phyloP scores from a whole-genome alignment of 2,888 invertebrate species.

The Podabrus alpinus region DNA sequence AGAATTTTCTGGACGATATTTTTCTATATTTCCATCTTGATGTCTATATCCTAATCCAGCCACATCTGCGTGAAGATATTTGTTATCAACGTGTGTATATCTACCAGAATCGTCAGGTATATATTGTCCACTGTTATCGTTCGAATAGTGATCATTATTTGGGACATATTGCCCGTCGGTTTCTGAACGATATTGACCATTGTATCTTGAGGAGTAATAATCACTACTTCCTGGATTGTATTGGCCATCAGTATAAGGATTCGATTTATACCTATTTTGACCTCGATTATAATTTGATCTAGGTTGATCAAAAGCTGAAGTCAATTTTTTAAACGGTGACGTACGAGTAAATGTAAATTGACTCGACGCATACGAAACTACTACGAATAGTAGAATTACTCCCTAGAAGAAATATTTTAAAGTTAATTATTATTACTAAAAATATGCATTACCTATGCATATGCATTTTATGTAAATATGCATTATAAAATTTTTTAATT shows the following conservation, averaged over 20 bases:
- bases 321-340: background rate
- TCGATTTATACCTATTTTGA: background rate
- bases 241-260: background rate
- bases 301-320: background rate
- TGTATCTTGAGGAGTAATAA: background rate
- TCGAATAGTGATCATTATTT: constrained; percentile 37
- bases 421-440: too few species aligned
- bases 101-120: constrained; percentile 20
- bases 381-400: background rate
- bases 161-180: background rate
- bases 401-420: background rate
- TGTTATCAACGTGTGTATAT: constrained; percentile 28
- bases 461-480: too few species aligned
- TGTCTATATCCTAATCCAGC: constrained; percentile 5
- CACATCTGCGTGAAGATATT: constrained; percentile 12
- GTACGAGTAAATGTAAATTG: background rate
- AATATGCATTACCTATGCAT: too few species aligned
- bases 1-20: background rate
- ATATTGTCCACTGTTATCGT: constrained; percentile 33
- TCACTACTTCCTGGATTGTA: background rate
- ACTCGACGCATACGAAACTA: background rate
- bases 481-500: too few species aligned
- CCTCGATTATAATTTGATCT: background rate
- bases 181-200: background rate
- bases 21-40: constrained; percentile 16